phyloP scores from a whole-genome alignment of 2,888 invertebrate species.

The Tubulanus polymorphus region DNA sequence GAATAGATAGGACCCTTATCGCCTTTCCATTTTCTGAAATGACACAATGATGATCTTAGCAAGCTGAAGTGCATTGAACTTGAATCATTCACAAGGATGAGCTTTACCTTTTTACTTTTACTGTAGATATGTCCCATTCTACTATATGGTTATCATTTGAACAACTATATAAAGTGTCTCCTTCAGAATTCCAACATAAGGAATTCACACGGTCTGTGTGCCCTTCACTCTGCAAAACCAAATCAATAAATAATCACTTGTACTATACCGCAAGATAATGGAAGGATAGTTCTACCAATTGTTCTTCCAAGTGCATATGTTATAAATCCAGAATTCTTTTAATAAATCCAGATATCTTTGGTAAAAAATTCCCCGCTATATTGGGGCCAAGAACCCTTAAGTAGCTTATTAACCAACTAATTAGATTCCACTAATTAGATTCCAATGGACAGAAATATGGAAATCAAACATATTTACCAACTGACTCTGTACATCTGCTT shows the following conservation, averaged over 20 bases:
- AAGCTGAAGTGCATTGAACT: not conserved
- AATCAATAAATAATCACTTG: conserved; percentile 3
- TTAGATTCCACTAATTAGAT: not conserved
- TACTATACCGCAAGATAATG: no score
- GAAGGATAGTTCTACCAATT: no score
- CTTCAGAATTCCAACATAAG: conserved; percentile 60
- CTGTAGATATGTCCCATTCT: conserved; percentile 51
- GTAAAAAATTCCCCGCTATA: not conserved
- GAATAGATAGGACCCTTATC: conserved; percentile 56
- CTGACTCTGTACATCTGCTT: conserved; percentile 62
- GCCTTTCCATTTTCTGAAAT: conserved; percentile 65
- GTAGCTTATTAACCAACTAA: no score
- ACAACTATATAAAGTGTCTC: conserved; percentile 59
- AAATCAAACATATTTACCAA: conserved; percentile 32
- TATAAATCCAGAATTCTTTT: no score
- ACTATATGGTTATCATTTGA: conserved; percentile 58
- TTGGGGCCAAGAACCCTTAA: no score
- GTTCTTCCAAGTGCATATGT: no score
- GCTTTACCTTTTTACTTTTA: conserved; percentile 55
- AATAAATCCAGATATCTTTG: not conserved
- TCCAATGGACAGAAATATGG: not conserved
- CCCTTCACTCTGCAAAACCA: conserved; percentile 55
- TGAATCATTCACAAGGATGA: conserved; percentile 32
- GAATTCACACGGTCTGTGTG: conserved; percentile 59
- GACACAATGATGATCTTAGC: not conserved